Evolutionary conservation across 2,888 invertebrate species (phyloP), one percentile per base, ranked within the genome.

Genomic region (Rhamnusium bicolor): DNA sequence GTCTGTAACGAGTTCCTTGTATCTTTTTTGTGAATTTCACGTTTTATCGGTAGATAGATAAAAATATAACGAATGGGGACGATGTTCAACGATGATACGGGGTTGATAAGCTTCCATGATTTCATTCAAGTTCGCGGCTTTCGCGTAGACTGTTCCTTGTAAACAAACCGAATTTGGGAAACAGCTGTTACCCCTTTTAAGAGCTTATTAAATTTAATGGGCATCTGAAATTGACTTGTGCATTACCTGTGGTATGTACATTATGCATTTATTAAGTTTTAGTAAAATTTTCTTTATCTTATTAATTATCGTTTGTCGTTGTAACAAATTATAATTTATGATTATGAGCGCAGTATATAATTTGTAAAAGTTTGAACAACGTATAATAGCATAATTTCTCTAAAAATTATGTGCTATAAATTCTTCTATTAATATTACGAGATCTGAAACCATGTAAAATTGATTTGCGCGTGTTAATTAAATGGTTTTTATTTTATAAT

Each of bases 61-160:
- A 71, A 71, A 71, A 65, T 67, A 56, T 58, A 67, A 54, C 72
- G 72, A 72, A 46, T 46, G 60, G 19, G 54, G 56, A 61, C 72
- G 72, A 72, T 62, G 72, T 69, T 69, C 61, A 19, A 72, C 72
- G 72, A 72, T 69, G 72, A 68, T 68, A 68, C 68, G 47, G 72
- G 67, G 72, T 68, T 72, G 29, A 62, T 68, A 62, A 69, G 63
- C 67, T 61, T 46, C 63, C 32, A 68, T 63, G 68, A 62, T 72
- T 72, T 61, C 69, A 72, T 72, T 72, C 71, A 67, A 40, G 71
- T 69, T 67, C 63, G 68, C 68, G 66, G 32, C 67, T 68, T 53
- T 56, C 29, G 51, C 63, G 58, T 40, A 24, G 49, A 49, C 69
- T 49, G 69, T 60, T 58, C n/a, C 56, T 68, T 69, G 60, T 69